Evolutionary conservation across 2,797 vertebrate genomes (phyloP), one percentile per base, ranked within the genome.

Genomic region (Siniperca undulata): DNA sequence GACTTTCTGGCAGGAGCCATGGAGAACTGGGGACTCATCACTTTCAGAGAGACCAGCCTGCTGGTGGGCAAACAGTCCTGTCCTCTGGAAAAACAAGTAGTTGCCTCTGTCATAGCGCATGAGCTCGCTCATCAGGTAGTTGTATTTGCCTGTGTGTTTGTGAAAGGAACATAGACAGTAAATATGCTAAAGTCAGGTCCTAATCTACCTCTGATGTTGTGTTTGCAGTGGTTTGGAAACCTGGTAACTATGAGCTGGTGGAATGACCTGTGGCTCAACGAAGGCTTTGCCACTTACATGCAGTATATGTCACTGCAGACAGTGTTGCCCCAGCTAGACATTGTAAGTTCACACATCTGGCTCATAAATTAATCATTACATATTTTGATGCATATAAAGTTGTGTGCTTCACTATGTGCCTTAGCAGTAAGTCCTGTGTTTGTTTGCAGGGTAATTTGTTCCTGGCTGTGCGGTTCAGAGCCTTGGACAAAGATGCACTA

Each of bases 11-110:
- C 97, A 1, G 97, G 96, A 87, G 98, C 98, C 65, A 99, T 99
- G 98, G 98, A 99, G 94, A 99, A 99, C 88, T 99, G 98, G 98
- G 98, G 98, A 11, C 95, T 99, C 75, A 95, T 99, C 90, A 99
- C 97, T 27, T 99, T 99, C 90, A 95, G 96, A 79, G 98, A 99
- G 93, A 96, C 96, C 52, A 74, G 94, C 1, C 95, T 99, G 64
- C 94, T 99, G 60, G 96, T 97, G 87, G 95, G 95, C 27, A 93
- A 85, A 17, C 92, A 96, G 66, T 97, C 97, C 72, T 99, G 97
- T 67, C 82, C 84, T 27, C 91, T 95, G 36, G 97, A 99, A 90
- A 97, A 97, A 91, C 98, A 97, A 90, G 86, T 96, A 40, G 94
- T 99, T 65, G 96, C 97, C 56, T 95, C 95, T 2, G 96, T 98